phyloP scores from a whole-genome alignment of 2,888 invertebrate species.

The Trachelus troglodyta region DNA sequence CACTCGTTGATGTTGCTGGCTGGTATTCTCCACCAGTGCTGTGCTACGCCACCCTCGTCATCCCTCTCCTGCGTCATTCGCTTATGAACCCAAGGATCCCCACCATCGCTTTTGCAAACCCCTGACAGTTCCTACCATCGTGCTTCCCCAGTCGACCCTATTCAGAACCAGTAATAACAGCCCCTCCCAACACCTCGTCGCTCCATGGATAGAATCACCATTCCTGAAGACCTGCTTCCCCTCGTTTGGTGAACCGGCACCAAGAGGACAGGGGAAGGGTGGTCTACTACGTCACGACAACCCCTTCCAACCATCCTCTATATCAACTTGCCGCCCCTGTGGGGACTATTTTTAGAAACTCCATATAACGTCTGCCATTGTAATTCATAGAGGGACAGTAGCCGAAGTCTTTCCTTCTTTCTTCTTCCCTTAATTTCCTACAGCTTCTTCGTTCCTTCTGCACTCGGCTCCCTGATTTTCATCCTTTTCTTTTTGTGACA shows the following conservation, averaged over 20 bases:
- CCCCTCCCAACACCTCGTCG: background rate
- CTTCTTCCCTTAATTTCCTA: background rate
- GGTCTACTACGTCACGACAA: background rate
- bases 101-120: slow-evolving; percentile 18
- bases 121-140: background rate
- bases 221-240: background rate
- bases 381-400: background rate
- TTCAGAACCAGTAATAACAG: background rate
- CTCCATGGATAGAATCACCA: no score
- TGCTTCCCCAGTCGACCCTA: background rate
- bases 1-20: slow-evolving; percentile 50
- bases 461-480: background rate
- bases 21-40: background rate
- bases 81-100: slow-evolving; percentile 31
- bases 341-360: background rate
- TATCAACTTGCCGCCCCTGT: background rate
- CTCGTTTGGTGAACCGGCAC: background rate
- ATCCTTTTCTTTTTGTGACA: background rate
- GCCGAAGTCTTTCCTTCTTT: background rate
- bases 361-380: background rate
- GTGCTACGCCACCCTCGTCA: slow-evolving; percentile 8
- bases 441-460: background rate
- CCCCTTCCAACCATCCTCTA: background rate
- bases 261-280: background rate
- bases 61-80: slow-evolving; percentile 7